Conservation (phyloP, 2,797 vertebrate genomes). For the Huso huso region DNA sequence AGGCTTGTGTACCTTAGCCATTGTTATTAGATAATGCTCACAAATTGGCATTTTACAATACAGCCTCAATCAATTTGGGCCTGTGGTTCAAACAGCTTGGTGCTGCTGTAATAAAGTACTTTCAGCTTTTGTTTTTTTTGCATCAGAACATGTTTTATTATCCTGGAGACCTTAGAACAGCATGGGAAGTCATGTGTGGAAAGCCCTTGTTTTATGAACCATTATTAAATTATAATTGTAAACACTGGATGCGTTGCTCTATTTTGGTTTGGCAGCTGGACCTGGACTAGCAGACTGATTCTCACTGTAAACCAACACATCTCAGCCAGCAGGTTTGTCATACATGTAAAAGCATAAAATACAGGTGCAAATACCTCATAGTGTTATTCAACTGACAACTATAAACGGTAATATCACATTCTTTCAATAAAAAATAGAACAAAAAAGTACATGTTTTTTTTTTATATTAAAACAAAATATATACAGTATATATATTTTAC, state of each 20-base stretch:
- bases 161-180: background rate
- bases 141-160: conserved; percentile 4
- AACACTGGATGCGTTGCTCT: background rate
- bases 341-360: too few relatives aligned
- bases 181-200: background rate
- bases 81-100: conserved; percentile 7
- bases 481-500: too few relatives aligned
- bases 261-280: background rate
- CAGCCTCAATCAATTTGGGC: conserved; percentile 6
- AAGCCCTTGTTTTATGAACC: background rate
- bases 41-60: conserved; percentile 9
- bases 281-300: too few relatives aligned
- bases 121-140: background rate
- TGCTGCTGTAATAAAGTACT: conserved; percentile 1
- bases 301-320: too few relatives aligned
- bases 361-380: too few relatives aligned
- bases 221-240: background rate
- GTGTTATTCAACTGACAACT: too few relatives aligned
- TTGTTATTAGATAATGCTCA: conserved; percentile 25
- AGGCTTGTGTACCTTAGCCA: conserved; percentile 19
- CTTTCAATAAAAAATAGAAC: too few relatives aligned
- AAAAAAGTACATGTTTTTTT: too few relatives aligned
- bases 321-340: too few relatives aligned
- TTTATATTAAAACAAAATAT: too few relatives aligned
- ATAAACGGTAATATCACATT: too few relatives aligned